Conservation (phyloP, 2,797 vertebrate genomes). For the Phrynocephalus forsythii region DNA sequence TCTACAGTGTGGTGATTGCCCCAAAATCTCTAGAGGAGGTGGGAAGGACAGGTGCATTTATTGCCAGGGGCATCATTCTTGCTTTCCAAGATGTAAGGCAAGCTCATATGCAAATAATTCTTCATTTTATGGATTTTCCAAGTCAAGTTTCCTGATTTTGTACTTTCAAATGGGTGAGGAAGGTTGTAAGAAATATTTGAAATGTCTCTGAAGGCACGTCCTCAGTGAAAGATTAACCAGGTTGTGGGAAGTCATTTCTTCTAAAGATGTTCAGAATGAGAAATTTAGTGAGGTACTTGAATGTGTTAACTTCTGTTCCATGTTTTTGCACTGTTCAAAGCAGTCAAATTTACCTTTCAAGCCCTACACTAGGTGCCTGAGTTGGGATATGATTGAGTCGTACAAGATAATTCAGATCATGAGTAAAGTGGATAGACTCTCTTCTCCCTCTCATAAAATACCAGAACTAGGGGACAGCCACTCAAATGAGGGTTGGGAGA, state of each 20-base stretch:
- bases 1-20: background rate
- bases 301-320: background rate
- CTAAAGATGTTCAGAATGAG: background rate
- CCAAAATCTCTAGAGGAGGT: background rate
- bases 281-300: background rate
- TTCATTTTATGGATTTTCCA: slow-evolving; percentile 19
- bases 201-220: background rate
- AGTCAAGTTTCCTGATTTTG: slow-evolving; percentile 20
- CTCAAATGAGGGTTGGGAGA: no score
- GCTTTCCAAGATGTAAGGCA: background rate
- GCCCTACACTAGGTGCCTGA: background rate
- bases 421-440: no score
- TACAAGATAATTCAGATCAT: no score
- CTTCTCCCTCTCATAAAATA: no score
- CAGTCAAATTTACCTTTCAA: background rate
- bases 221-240: background rate
- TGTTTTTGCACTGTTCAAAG: background rate
- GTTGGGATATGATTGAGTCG: no score
- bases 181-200: background rate
- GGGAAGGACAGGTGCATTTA: background rate
- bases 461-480: no score
- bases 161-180: slow-evolving; percentile 1
- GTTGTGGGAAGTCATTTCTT: background rate
- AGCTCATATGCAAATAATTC: background rate
- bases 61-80: background rate